A percentile compares a stretch with the other conserved stretches of the same genome.
Conservation (phyloP, 2,888 invertebrate genomes). For the Xylota segnis region DNA sequence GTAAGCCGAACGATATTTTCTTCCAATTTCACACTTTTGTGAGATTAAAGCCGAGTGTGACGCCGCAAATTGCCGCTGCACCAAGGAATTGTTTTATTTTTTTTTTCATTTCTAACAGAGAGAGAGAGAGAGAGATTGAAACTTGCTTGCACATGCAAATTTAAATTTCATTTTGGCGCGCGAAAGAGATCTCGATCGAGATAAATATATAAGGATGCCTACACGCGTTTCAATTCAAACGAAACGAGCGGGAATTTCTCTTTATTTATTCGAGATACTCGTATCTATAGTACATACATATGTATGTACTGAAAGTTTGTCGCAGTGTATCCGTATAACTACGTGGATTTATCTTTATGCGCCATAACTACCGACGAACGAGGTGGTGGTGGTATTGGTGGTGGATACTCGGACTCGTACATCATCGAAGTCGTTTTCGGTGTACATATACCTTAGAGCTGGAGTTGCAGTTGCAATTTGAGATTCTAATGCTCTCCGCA, state of each 20-base stretch:
- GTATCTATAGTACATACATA: constrained; percentile 9
- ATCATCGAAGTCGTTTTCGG: constrained; percentile 11
- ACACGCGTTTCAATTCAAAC: constrained; percentile 49
- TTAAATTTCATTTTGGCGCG: constrained; percentile 75
- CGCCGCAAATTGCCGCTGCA: constrained; percentile 69
- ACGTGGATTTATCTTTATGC: constrained; percentile 37
- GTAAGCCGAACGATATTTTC: constrained; percentile 52
- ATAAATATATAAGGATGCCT: constrained; percentile 57
- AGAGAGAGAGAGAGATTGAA: not conserved
- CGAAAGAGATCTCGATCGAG: constrained; percentile 66
- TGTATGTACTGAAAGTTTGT: constrained; percentile 53
- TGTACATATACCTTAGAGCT: constrained; percentile 40
- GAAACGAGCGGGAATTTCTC: constrained; percentile 56
- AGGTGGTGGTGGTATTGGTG: not conserved
- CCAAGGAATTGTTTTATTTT: constrained; percentile 34
- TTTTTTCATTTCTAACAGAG: too few relatives aligned
- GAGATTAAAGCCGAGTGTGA: constrained; percentile 72
- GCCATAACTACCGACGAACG: not conserved
- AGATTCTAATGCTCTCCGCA: constrained; percentile 59
- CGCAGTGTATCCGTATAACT: constrained; percentile 22
- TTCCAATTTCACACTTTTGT: constrained; percentile 74
- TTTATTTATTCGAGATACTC: constrained; percentile 27
- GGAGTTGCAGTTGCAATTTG: constrained; percentile 50
- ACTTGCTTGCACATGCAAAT: constrained; percentile 58
- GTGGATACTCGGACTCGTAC: not conserved